Evolutionary conservation across 1,140 invertebrate genomes (phyloP), one percentile per base, ranked within the genome.

Genomic region (Halictus rubicundus): DNA sequence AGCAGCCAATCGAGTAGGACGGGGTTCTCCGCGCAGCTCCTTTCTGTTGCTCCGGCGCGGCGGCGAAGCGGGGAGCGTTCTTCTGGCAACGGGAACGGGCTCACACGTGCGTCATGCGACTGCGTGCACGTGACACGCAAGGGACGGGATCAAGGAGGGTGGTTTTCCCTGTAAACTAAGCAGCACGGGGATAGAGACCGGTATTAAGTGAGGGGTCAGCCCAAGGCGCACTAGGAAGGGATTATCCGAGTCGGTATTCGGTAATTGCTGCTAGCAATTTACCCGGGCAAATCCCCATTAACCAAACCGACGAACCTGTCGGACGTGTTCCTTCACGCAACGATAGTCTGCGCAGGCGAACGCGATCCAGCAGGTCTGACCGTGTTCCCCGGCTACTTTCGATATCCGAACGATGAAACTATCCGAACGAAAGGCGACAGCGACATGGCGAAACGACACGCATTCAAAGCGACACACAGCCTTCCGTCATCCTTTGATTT

Each of bases 201-300:
- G 42, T 83, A 86, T 73, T 80, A 64, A 78, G 37, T 60, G 82
- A 84, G 80, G 86, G 85, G 88, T 87, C 86, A 88, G 79, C 80
- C 70, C 27, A 78, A 84, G 77, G 66, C 75, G 76, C 64, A 81
- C 82, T 83, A 82, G 80, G 82, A 82, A 88, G 86, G 89, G 87
- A 90, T 91, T 91, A 91, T 87, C 85, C 85, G 84, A 81, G 64
- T 83, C 68, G 83, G 84, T 80, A 85, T 88, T 87, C 85, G 82
- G 88, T 90, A 90, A 90, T 91, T 90, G 89, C 89, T 87, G 88
- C 84, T 87, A 86, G 84, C 85, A 88, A 90, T 89, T 88, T 88
- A 86, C 85, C 77, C 83, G 71, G 59, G 82, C 73, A 88, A 91
- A 90, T 92, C 88, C 88, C 86, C 78, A 88, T 89, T 90, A 91